Base-by-base conservation (phyloP, 2,888 invertebrate species). In the Carcina quercana region DNA sequence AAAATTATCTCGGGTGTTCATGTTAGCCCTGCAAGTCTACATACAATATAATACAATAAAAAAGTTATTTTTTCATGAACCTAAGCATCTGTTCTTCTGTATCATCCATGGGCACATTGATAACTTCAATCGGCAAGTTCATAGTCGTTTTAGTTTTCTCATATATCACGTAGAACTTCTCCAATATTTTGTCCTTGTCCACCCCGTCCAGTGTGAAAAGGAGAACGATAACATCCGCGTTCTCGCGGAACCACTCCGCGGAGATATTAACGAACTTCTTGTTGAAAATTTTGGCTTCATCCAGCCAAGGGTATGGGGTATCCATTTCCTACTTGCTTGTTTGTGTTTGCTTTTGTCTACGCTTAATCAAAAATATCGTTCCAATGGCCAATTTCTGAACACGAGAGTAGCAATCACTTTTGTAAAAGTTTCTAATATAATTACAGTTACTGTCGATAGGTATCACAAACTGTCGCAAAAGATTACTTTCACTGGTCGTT, bases 121-220 rank as follows among this genome's bases (percentile, higher is more conserved):
- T 63, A 0, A 83, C 82, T 59, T 83, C 82, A 20, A 82, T 48
- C 0, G 80, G 76, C 1, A 80, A 12, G 37, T 78, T 72, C 0
- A 48, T 26, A 10, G 53, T 48, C 37, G 80, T 80, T 37, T 80
- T 82, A 0, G 65, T 53, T 17, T 53, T 64, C 43, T 80, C 82
- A 41, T 79, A 83, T 3, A 70, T 68, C 8, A 50, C 47, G 43
- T 61, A 78, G 47, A 83, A 80, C n/a, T 69, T 65, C 1, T 46
- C 19, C 2, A 82, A 34, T 1, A 75, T 47, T 2, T 61, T 63
- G 3, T 70, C 45, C 41, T 53, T 73, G 43, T 80, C 76, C 34
- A 61, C 40, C 1, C 57, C 63, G 15, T 59, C 56, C 2, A 62
- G 38, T 3, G 64, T 63, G 52, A 80, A 83, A 3, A 74, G 59